Evolutionary conservation across 2,888 invertebrate genomes (phyloP), one percentile per base, ranked within the genome.

Genomic region (Taphrorychus bicolor): DNA sequence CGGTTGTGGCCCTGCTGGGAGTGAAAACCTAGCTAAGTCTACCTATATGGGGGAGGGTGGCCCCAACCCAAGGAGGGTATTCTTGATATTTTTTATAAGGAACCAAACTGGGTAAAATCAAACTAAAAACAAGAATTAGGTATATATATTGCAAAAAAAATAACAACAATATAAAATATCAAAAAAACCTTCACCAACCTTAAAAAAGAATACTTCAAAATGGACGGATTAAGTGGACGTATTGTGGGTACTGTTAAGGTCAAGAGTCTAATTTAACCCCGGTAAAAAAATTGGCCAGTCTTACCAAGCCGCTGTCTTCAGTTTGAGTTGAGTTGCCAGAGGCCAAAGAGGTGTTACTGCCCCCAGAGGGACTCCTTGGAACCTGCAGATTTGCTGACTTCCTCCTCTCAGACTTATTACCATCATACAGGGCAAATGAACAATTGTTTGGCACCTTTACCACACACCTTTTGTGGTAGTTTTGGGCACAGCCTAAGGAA

Each of bases 381-480:
- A 85, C 83, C 72, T 83, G 83, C 17, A 85, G 79, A 78, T 84
- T 79, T 78, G 84, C 77, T 41, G 84, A 83, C 73, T 83, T 82
- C 48, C 84, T 78, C 32, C 84, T 74, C 65, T 81, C 77, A 62
- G 80, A 76, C 71, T 79, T 79, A 61, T 80, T 80, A 18, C 14
- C 60, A n/a, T 68, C 64, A 49, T 68, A 84, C 21, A 82, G 75
- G 16, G 76, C 76, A 73, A 87, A 87, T 62, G 90, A 89, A 85
- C 99, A 99, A 86, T 99, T 98, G 81, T 98, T 97, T 54, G 98
- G 98, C 72, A 99, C 95, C 84, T 97, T 98, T 72, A 97, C 94
- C 52, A 93, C 93, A 83, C 94, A 99, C 56, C 98, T 89, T 83
- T 99, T 99, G 87, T 99, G 99, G 85, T 96, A 99, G 85, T 98